Evolutionary conservation across 2,113 vertebrate species (phyloP).

Genomic region (Proterorhinus semilunaris): DNA sequence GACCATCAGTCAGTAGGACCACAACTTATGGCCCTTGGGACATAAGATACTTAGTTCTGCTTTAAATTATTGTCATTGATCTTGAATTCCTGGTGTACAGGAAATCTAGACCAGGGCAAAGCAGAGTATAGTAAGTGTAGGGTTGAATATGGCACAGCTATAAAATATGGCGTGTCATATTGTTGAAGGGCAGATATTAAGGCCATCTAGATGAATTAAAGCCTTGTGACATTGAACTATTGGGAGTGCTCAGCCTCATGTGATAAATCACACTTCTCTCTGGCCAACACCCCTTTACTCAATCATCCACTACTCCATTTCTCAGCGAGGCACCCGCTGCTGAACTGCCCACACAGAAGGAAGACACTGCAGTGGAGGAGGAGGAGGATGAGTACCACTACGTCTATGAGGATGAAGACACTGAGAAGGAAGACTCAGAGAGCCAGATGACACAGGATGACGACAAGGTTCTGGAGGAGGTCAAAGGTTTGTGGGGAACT

Average conservation of each 20-base stretch:
- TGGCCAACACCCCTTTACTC: slow-evolving; percentile 33
- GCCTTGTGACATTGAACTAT: slow-evolving; percentile 52
- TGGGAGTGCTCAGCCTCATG: slow-evolving; percentile 48
- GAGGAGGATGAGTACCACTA: slow-evolving; percentile 80
- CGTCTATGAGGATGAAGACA: slow-evolving; percentile 85
- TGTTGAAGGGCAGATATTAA: slow-evolving; percentile 28
- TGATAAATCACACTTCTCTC: slow-evolving; percentile 54
- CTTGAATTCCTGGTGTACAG: too few species aligned
- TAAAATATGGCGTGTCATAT: slow-evolving; percentile 17
- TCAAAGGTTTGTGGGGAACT: slow-evolving; percentile 83
- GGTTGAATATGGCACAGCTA: slow-evolving; percentile 8
- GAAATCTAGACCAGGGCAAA: too few species aligned
- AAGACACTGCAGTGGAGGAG: slow-evolving; percentile 68
- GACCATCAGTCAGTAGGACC: too few species aligned
- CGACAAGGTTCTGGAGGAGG: slow-evolving; percentile 81
- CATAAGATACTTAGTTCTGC: too few species aligned
- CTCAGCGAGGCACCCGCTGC: slow-evolving; percentile 82
- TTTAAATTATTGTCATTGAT: too few species aligned
- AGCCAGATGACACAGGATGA: slow-evolving; percentile 75
- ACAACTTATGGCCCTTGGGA: too few species aligned
- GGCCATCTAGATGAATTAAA: slow-evolving; percentile 58
- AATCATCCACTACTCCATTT: slow-evolving; percentile 18
- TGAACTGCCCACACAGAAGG: slow-evolving; percentile 83
- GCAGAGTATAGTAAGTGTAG: background rate
- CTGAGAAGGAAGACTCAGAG: slow-evolving; percentile 79